Base-by-base conservation (phyloP, 2,797 vertebrate species). In the Liasis olivaceus region DNA sequence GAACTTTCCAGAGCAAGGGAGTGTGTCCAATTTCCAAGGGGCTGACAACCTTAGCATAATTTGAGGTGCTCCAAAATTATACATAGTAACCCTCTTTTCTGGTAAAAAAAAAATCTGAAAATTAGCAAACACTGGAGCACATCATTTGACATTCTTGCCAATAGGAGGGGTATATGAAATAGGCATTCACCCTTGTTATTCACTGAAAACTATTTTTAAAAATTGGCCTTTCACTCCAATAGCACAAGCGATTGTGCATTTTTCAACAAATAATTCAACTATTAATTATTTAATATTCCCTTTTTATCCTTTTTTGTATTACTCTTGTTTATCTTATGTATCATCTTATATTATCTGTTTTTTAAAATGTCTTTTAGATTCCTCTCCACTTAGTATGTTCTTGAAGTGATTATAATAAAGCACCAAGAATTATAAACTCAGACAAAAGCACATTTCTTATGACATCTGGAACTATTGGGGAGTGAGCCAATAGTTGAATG, bases 141-240 rank as follows among this genome's bases (percentile, higher is more conserved):
- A 87, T 91, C 66, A 93, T 88, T 92, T 93, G 93, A 90, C 90
- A 93, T 81, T 85, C 64, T 89, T n/a, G 9, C 81, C 59, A 64
- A 59, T 77, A 47, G 85, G 84, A 81, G 20, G 66, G 47, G 62
- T 87, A 84, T 63, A 36, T 24, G 84, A 93, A 87, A 91, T 87
- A 89, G 56, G 69, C 59, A 47, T 60, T 92, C 64, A 58, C 51
- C 59, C 59, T 63, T 89, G 88, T 24, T 90, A 77, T 81, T 91
- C 89, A 90, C 64, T 81, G 85, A 90, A 72, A 90, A 93, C 81
- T 51, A 31, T 51, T 91, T 89, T 77, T 88, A 91, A 87, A 51
- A 47, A 81, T 91, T 91, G 77, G 28, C 22, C 56, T n/a, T 87
- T 59, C 26, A 89, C 31, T 87, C 15, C 31, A 91, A 59, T 13